Percentiles rank a stretch among this genome's conserved stretches.
Conservation (phyloP, 2,113 vertebrate species). For the Catharus minimus region DNA sequence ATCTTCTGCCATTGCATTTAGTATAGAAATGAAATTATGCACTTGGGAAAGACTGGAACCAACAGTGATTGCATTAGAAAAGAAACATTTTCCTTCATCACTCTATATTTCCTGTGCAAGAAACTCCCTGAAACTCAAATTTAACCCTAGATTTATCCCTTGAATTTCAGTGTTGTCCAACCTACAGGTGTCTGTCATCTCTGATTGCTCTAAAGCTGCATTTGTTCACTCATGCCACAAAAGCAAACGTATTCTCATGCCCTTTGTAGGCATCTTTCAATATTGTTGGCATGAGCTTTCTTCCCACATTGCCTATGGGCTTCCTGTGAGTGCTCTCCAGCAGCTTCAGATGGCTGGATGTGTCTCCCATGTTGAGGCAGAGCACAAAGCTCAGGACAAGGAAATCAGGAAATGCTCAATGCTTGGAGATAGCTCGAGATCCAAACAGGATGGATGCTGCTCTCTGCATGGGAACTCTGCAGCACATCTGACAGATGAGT, state of each 20-base stretch:
- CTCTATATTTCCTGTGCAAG: background rate
- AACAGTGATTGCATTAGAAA: background rate
- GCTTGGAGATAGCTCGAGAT: background rate
- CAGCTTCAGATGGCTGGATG: background rate
- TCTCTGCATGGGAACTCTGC: background rate
- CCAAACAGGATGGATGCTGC: background rate
- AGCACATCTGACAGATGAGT: slow-evolving; percentile 40
- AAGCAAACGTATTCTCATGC: background rate
- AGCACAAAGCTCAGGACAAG: background rate
- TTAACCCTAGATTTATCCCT: background rate
- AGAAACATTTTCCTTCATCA: background rate
- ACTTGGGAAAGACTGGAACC: background rate
- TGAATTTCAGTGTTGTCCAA: background rate
- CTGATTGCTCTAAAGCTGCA: background rate
- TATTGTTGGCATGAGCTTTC: background rate
- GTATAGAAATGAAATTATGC: background rate
- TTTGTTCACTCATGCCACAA: background rate
- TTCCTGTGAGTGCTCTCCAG: slow-evolving; percentile 8
- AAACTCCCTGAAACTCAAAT: background rate
- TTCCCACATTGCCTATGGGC: background rate
- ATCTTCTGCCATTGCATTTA: background rate
- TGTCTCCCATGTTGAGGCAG: background rate
- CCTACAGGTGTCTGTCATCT: background rate
- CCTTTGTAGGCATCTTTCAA: background rate
- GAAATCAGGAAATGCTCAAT: background rate